Evolutionary conservation across 2,113 vertebrate genomes (phyloP), one percentile per base, ranked within the genome.

Genomic region (Alaudala cheleensis): DNA sequence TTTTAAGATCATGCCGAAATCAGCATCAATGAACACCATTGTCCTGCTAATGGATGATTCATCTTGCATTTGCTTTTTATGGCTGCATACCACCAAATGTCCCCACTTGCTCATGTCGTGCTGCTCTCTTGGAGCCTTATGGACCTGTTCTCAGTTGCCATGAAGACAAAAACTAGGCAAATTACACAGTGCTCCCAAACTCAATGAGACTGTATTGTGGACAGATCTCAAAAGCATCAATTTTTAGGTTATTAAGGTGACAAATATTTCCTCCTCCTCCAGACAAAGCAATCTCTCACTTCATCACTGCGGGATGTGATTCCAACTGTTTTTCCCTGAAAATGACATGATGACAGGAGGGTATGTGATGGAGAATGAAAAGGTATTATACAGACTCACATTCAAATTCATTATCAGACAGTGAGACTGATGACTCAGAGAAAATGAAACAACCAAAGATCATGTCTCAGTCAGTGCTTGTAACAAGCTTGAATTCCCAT

Each of bases 371-470:
- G 86, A 94, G 73, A 95, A 92, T 86, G 86, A 90, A 69, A 83
- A 87, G 76, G 57, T 93, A 92, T 88, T 88, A 88, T 65, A 92
- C 67, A 91, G 80, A 84, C 67, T 91, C 3, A 1, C 42, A 82
- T 92, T 88, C 90, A 94, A 97, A 95, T 96, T 90, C 90, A 77
- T 96, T 92, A 88, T 92, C 88, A 92, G 84, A 39, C 88, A 76
- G 91, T 51, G 77, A 95, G 96, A 95, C 81, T 77, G 88, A 96
- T 95, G 92, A 92, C 57, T 96, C 92, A 97, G 94, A 86, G 45
- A 96, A 93, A 88, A 65, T 37, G 39, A 92, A 92, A 92, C 56
- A 81, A 86, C 50, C 66, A 76, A 91, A 91, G 67, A 92, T 73
- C 14, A 2, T 71, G 88, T 91, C 86, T 94, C 92, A 92, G 93